Base-by-base conservation (phyloP, 2,797 vertebrate species). In the Hybognathus amarus region DNA sequence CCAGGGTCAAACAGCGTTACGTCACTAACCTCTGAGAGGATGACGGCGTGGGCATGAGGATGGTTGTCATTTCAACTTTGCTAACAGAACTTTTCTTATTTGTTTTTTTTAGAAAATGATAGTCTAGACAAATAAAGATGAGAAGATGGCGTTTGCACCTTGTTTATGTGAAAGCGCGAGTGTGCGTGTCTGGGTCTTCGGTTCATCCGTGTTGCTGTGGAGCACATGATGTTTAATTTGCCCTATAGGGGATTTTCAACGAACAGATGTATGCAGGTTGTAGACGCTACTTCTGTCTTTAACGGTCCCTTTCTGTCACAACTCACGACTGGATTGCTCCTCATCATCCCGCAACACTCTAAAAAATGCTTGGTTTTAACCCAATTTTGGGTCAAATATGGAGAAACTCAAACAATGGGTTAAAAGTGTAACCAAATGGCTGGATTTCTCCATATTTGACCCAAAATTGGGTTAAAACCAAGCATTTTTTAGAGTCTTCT, bases 1-100 rank as follows among this genome's bases (percentile, higher is more conserved):
- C 90, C 89, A 91, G 91, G 93, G 91, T 94, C 93, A 94, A 91
- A 92, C 91, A 86, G 88, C 87, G 91, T 94, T 93, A 92, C 92
- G 92, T 93, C 93, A 92, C 92, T 90, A 90, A 74, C 38, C 15
- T 42, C 33, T 73, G 87, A 88, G 56, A 84, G 76, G 70, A 47
- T 86, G 27, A 77, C 70, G n/a, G 69, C 67, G 56, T 59, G 70
- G 24, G 22, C 59, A 85, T 84, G 84, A 83, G 59, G 78, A 30
- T 89, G 86, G 42, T 85, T 80, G 67, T 80, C 63, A 64, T 77
- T 50, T 73, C 84, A 47, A 15, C 59, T 27, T 63, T 30, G 24
- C 59, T 27, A 63, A 30, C 24, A 24, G 4, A 56, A 10, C n/a
- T 27, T 27, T 30, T 27, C 1, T 11, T 5, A 59, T 59, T 59